Conservation (phyloP, 2,888 invertebrate genomes). For the Conchocele bisecta region DNA sequence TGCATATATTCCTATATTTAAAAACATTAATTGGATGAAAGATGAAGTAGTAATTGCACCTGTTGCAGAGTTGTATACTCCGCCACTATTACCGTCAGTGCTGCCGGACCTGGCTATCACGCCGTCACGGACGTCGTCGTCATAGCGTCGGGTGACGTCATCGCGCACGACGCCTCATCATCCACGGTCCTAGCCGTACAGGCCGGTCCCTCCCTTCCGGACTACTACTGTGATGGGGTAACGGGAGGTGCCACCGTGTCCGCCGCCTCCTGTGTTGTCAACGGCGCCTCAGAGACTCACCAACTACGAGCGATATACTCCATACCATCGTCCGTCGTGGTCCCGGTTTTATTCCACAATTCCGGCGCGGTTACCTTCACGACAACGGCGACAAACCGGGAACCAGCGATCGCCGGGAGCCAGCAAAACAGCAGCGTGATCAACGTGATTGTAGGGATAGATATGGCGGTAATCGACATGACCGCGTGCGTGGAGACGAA, state of each 20-base stretch:
- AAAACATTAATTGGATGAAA: too few species aligned
- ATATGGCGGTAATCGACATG: constrained; percentile 61
- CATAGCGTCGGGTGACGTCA: constrained; percentile 64
- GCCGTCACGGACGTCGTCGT: constrained; percentile 22
- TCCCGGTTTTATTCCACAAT: constrained; percentile 48
- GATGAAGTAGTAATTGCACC: too few species aligned
- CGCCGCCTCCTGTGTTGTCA: background rate
- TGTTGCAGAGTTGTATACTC: too few species aligned
- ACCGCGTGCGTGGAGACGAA: constrained; percentile 57
- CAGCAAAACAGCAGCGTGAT: constrained; percentile 21
- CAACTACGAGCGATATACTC: constrained; percentile 26
- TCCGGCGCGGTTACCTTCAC: constrained; percentile 35
- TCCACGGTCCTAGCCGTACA: constrained; percentile 34
- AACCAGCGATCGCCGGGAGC: constrained; percentile 5
- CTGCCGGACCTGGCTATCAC: constrained; percentile 56
- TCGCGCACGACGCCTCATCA: constrained; percentile 58
- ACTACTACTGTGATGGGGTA: constrained; percentile 24
- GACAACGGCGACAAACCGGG: constrained; percentile 34
- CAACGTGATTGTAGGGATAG: constrained; percentile 70
- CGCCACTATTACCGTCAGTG: constrained; percentile 18
- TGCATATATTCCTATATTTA: too few species aligned
- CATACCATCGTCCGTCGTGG: background rate
- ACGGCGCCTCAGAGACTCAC: background rate
- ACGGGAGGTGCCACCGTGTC: background rate
- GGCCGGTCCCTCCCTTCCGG: background rate